These are phyloP conservation scores for Larimichthys crocea DNA, from an alignment of 2,113 vertebrate species.

Conservation along the genomic window DNA sequence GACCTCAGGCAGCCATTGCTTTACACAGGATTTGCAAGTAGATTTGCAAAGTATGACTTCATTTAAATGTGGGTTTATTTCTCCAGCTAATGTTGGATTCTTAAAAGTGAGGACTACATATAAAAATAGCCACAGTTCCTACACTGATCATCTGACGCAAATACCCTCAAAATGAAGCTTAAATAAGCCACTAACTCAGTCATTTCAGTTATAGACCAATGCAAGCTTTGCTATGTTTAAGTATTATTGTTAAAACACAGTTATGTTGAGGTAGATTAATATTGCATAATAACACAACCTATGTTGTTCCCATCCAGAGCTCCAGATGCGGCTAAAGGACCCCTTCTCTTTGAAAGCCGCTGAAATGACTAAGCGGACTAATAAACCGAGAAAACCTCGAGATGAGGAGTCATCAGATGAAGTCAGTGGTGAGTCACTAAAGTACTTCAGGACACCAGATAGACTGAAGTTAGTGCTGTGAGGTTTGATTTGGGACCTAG, in stretches of 20 bases:
- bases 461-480: not conserved
- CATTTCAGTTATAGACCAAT: not conserved
- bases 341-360: slow-evolving; percentile 88
- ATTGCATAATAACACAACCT: not conserved
- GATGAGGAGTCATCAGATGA: slow-evolving; percentile 99
- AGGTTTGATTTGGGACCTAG: not conserved
- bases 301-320: slow-evolving; percentile 65
- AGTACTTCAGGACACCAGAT: not conserved
- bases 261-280: not conserved
- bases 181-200: no score
- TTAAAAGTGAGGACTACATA: not conserved
- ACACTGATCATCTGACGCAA: not conserved
- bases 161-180: no score
- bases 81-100: not conserved
- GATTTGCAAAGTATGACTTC: not conserved
- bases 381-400: slow-evolving; percentile 87
- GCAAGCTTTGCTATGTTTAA: not conserved
- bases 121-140: not conserved
- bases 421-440: slow-evolving; percentile 87
- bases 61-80: not conserved
- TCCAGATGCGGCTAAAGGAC: slow-evolving; percentile 98
- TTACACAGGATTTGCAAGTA: not conserved
- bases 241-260: not conserved
- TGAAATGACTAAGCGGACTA: slow-evolving; percentile 93
- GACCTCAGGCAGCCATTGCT: not conserved